Percentiles rank a stretch among this genome's conserved stretches.
These are phyloP conservation scores for Brachylomia viminalis DNA, from an alignment of 2,888 invertebrate species.

Conservation along the genomic window DNA sequence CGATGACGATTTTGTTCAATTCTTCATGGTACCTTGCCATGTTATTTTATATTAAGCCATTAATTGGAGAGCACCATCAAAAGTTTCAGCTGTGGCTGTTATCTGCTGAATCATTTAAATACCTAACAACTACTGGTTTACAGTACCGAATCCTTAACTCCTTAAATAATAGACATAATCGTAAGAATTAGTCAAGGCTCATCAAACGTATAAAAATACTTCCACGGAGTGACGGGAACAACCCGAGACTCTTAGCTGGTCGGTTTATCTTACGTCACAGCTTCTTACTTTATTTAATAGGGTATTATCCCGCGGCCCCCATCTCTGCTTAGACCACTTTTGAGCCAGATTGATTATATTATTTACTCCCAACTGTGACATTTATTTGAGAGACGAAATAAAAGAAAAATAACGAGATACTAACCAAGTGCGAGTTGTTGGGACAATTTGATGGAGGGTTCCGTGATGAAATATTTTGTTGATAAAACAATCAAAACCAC, in stretches of 20 bases:
- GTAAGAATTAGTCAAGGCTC: background rate
- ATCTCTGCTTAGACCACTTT: conserved; percentile 43
- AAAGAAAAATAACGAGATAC: conserved; percentile 34
- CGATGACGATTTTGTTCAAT: too few relatives aligned
- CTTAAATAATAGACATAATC: background rate
- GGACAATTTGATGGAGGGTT: background rate
- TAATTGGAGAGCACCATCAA: too few relatives aligned
- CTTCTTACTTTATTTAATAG: conserved; percentile 57
- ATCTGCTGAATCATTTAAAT: too few relatives aligned
- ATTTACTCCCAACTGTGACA: conserved; percentile 59
- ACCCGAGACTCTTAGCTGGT: background rate
- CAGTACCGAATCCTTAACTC: background rate
- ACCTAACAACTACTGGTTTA: background rate
- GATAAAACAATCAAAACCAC: background rate
- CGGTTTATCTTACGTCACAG: conserved; percentile 38
- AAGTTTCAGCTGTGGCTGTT: too few relatives aligned
- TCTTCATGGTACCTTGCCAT: too few relatives aligned
- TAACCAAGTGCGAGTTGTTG: background rate
- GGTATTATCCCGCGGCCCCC: conserved; percentile 56
- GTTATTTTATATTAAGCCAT: too few relatives aligned
- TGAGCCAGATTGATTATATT: conserved; percentile 69
- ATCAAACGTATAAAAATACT: background rate
- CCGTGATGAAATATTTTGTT: conserved; percentile 27
- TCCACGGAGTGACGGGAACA: background rate
- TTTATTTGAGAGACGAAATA: conserved; percentile 43